A percentile compares a stretch with the other conserved stretches of the same genome.
Conservation (phyloP, 2,113 vertebrate species). For the Bubalus kerabau region DNA sequence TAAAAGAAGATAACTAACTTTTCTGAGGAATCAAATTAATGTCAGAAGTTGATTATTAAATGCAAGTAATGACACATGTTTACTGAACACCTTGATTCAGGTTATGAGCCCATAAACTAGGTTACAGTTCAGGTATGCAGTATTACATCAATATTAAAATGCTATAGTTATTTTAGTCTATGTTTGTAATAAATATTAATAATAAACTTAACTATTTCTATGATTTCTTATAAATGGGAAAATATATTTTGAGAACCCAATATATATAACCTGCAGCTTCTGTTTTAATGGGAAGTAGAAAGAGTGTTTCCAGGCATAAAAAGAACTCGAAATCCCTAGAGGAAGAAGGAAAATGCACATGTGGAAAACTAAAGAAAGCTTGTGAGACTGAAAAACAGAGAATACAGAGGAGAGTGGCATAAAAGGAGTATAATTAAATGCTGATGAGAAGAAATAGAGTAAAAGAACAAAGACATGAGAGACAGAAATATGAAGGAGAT, state of each 20-base stretch:
- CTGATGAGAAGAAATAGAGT: neutral
- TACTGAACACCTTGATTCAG: neutral
- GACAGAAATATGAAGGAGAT: neutral
- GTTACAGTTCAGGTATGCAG: neutral
- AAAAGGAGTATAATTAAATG: neutral
- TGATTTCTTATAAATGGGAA: neutral
- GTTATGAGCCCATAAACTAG: neutral
- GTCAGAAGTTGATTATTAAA: slow-evolving; percentile 7
- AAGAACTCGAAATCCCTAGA: neutral
- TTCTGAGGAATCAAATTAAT: slow-evolving; percentile 16
- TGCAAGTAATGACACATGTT: neutral
- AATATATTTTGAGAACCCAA: neutral
- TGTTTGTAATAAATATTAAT: neutral
- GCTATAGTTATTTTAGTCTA: neutral
- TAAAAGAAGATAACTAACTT: neutral
- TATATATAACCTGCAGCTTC: neutral
- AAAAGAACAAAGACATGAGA: neutral
- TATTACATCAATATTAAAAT: neutral
- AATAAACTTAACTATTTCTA: neutral
- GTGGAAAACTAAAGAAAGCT: neutral
- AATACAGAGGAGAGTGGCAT: neutral
- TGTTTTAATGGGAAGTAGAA: neutral
- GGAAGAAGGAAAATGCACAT: neutral
- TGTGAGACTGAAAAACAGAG: neutral
- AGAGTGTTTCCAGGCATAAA: neutral